Base-by-base conservation (phyloP, 2,888 invertebrate species). In the Drepana falcataria region DNA sequence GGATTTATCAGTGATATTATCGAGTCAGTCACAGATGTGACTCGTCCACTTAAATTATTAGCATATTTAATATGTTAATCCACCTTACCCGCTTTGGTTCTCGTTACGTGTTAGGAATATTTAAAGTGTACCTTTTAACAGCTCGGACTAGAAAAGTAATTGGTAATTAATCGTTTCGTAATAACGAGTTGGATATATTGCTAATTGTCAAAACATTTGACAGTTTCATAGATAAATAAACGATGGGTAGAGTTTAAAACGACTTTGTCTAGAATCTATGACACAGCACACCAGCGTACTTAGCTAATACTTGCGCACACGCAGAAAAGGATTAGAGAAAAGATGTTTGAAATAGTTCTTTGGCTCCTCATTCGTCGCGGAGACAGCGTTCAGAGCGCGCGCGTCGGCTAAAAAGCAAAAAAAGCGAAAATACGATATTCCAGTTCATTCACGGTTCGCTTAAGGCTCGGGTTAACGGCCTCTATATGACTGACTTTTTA, bases 301-400 rank as follows among this genome's bases (percentile, higher is more conserved):
- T 79, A 76, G 70, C 71, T 68, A 84, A 81, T 85, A 86, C 83
- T 77, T 74, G 75, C 74, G 79, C 76, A 68, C 65, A 75, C 72
- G 77, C 80, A 81, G 83, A 79, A 85, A 86, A 86, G 86, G 85
- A 85, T 86, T 86, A 87, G 86, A 87, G 86, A 84, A 85, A 85
- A 87, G 83, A 86, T 86, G 77, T 84, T 88, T 88, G 88, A 85
- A 88, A 88, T 87, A 88, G 87, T 88, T 88, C 86, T 87, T 77
- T 68, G 79, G 64, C 82, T 83, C 81, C 83, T 87, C 90, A 91
- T 88, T 91, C 89, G 90, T 75, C 71, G 86, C 75, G 73, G 81
- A 75, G 90, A 74, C 68, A 74, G 83, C 87, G 83, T 69, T 69
- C 75, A 59, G 85, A 74, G 82, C 87, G 87, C 86, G 82, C 89